Conservation (phyloP, 2,113 vertebrate species). For the Falcunculus frontatus region DNA sequence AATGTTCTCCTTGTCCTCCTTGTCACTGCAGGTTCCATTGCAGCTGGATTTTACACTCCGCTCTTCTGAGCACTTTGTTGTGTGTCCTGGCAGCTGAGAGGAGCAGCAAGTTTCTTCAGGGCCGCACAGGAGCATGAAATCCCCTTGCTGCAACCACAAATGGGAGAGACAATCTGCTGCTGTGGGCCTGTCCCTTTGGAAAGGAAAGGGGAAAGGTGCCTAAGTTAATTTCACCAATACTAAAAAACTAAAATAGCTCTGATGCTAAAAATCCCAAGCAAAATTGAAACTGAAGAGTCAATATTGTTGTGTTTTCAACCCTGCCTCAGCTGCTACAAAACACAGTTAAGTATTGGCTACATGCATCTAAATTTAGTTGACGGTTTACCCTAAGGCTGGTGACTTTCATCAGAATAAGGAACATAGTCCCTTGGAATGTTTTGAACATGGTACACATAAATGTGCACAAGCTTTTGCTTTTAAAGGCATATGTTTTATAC, state of each 20-base stretch:
- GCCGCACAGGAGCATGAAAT: conserved; percentile 56
- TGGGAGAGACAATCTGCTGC: conserved; percentile 88
- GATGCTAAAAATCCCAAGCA: not conserved
- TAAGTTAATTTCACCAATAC: not conserved
- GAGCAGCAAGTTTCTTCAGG: conserved; percentile 44
- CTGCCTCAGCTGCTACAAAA: not conserved
- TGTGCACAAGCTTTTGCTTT: not conserved
- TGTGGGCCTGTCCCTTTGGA: conserved; percentile 82
- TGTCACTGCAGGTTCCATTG: conserved; percentile 66
- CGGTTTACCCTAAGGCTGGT: not conserved
- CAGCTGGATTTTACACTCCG: conserved; percentile 73
- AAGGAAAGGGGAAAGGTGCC: not conserved
- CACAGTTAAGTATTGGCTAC: not conserved
- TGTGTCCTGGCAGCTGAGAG: conserved; percentile 58
- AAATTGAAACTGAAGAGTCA: not conserved
- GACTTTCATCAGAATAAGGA: not conserved
- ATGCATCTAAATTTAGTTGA: not conserved
- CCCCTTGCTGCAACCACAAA: conserved; percentile 85
- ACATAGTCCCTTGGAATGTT: not conserved
- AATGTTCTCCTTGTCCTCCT: conserved; percentile 93
- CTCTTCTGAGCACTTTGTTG: conserved; percentile 67
- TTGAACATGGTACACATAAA: not conserved
- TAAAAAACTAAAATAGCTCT: not conserved
- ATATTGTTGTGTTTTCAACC: not conserved
- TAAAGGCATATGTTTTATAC: not conserved